These are phyloP conservation scores for Cyprinella venusta DNA, from an alignment of 2,797 vertebrate species.

Conservation along the genomic window DNA sequence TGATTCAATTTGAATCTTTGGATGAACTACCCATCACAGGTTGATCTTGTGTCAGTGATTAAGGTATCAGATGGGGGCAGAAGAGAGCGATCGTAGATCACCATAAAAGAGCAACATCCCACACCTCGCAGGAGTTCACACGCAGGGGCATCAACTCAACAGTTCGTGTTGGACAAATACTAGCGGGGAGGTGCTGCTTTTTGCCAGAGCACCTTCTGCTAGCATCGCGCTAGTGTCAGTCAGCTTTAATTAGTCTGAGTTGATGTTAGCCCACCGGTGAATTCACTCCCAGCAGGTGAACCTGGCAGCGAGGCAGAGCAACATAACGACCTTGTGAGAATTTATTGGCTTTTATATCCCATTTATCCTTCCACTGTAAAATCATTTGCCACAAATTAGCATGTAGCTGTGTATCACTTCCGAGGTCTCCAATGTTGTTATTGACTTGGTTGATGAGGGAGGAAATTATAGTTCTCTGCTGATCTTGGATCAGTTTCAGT, in stretches of 20 bases:
- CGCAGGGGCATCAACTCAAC: constrained; percentile 39
- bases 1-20: neutral
- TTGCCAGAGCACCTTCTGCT: constrained; percentile 56
- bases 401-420: neutral
- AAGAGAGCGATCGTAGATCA: constrained; percentile 5
- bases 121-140: constrained; percentile 18
- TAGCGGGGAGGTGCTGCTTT: constrained; percentile 39
- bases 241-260: constrained; percentile 57
- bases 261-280: constrained; percentile 43
- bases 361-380: neutral
- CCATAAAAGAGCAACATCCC: constrained; percentile 32
- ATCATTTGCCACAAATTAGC: constrained; percentile 1
- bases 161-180: constrained; percentile 48
- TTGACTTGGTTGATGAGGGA: neutral
- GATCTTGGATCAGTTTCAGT: constrained; percentile 32
- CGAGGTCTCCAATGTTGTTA: neutral
- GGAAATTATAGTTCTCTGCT: neutral
- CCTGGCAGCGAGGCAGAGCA: constrained; percentile 26
- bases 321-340: constrained; percentile 49
- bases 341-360: constrained; percentile 26
- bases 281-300: constrained; percentile 46
- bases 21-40: neutral
- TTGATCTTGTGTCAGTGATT: neutral
- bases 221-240: constrained; percentile 54
- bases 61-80: constrained; percentile 10